phyloP scores from a whole-genome alignment of 1,140 invertebrate genomes.

The Calycopis cecrops region DNA sequence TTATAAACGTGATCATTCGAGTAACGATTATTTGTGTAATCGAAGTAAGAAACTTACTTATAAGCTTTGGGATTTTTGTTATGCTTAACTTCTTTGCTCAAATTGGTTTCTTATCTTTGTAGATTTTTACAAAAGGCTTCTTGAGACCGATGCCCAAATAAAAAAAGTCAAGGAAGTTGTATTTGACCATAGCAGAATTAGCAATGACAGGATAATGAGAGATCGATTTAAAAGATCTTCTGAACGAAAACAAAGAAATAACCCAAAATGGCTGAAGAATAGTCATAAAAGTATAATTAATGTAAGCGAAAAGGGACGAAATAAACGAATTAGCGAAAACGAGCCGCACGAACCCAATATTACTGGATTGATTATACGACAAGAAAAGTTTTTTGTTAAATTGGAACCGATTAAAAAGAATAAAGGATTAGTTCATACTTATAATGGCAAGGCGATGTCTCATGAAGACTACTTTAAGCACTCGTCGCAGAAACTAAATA shows the following conservation, averaged over 20 bases:
- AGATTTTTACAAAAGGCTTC: slow-evolving; percentile 56
- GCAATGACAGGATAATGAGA: slow-evolving; percentile 9
- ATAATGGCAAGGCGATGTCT: slow-evolving; percentile 35
- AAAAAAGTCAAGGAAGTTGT: slow-evolving; percentile 38
- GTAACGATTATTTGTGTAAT: too few species aligned
- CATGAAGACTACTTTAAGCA: slow-evolving; percentile 48
- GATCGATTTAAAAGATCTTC: slow-evolving; percentile 39
- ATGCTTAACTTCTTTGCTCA: neutral
- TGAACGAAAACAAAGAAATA: slow-evolving; percentile 20
- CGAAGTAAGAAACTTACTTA: too few species aligned
- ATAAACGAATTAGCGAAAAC: slow-evolving; percentile 28
- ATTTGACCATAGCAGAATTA: slow-evolving; percentile 18
- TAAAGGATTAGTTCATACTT: slow-evolving; percentile 45
- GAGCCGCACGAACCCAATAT: neutral
- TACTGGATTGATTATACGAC: slow-evolving; percentile 36
- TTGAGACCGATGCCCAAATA: slow-evolving; percentile 53
- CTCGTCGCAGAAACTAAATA: slow-evolving; percentile 26
- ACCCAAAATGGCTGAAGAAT: neutral
- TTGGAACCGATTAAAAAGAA: slow-evolving; percentile 31
- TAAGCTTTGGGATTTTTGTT: too few species aligned
- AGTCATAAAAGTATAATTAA: neutral
- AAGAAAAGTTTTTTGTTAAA: slow-evolving; percentile 36
- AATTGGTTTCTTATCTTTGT: slow-evolving; percentile 17
- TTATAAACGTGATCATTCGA: too few species aligned
- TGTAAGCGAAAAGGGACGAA: slow-evolving; percentile 10